A percentile compares a stretch with the other conserved stretches of the same genome.
Evolutionary conservation across 1,140 invertebrate species (phyloP).

Genomic region (Caenorhabditis tropicalis): DNA sequence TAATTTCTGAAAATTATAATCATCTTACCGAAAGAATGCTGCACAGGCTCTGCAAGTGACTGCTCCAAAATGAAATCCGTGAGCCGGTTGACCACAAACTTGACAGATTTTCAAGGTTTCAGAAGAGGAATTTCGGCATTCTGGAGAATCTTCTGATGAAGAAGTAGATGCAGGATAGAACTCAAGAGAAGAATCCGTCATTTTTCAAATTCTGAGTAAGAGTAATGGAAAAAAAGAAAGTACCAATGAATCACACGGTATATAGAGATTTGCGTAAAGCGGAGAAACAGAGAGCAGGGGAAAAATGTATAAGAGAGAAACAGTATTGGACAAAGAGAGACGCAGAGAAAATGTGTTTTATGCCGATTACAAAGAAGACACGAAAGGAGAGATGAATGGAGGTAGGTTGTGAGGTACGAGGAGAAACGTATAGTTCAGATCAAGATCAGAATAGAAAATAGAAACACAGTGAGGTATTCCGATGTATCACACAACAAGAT

Average conservation of each 20-base stretch:
- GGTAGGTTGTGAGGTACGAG: no score
- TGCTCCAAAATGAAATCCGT: slow-evolving; percentile 47
- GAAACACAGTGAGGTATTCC: no score
- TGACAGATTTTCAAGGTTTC: not conserved
- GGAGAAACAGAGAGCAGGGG: not conserved
- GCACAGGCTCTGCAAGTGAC: slow-evolving; percentile 44
- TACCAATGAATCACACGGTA: not conserved
- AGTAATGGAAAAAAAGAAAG: not conserved
- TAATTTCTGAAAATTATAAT: not conserved
- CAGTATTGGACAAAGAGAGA: not conserved
- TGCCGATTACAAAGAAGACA: not conserved
- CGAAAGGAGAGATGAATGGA: not conserved
- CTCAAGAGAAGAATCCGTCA: not conserved
- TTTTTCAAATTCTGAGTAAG: no score
- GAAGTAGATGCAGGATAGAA: not conserved
- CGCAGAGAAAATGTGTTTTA: not conserved
- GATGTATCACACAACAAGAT: no score
- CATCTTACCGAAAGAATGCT: slow-evolving; percentile 25
- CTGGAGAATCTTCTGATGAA: not conserved
- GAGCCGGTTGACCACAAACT: slow-evolving; percentile 38
- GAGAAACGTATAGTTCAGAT: no score
- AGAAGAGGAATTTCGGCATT: not conserved
- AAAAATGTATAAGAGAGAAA: not conserved
- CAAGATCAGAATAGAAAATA: no score
- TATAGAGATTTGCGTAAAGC: not conserved